These are phyloP conservation scores for Dryococelus australis DNA, from an alignment of 2,888 invertebrate genomes.

Conservation along the genomic window DNA sequence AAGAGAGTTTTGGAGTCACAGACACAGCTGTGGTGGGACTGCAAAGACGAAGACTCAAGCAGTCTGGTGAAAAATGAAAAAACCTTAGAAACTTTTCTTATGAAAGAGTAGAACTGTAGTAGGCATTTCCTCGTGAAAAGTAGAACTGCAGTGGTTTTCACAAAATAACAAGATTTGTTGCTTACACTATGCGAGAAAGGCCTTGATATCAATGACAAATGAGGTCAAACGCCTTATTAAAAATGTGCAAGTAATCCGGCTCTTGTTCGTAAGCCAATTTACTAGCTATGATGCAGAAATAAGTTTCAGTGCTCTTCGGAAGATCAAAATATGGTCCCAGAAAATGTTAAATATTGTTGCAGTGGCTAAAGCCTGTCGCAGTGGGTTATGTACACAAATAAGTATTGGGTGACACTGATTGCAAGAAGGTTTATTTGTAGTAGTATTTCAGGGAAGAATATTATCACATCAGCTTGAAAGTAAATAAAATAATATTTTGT, in stretches of 20 bases:
- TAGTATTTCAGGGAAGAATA: too few relatives aligned
- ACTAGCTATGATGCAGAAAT: neutral
- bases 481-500: too few relatives aligned
- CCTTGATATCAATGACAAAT: neutral
- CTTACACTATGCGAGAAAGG: neutral
- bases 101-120: neutral
- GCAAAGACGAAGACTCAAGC: neutral
- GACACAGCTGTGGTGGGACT: neutral
- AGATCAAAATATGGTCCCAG: neutral
- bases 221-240: neutral
- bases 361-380: neutral
- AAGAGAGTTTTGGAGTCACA: neutral
- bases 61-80: too few relatives aligned
- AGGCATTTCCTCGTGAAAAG: neutral
- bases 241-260: neutral
- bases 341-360: neutral
- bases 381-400: neutral
- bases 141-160: neutral
- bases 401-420: neutral
- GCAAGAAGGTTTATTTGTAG: too few relatives aligned
- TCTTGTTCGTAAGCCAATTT: neutral
- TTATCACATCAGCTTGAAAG: too few relatives aligned
- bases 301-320: neutral
- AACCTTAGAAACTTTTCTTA: neutral
- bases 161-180: neutral